phyloP scores from a whole-genome alignment of 2,113 vertebrate genomes.

The Pachycephala philippinensis region DNA sequence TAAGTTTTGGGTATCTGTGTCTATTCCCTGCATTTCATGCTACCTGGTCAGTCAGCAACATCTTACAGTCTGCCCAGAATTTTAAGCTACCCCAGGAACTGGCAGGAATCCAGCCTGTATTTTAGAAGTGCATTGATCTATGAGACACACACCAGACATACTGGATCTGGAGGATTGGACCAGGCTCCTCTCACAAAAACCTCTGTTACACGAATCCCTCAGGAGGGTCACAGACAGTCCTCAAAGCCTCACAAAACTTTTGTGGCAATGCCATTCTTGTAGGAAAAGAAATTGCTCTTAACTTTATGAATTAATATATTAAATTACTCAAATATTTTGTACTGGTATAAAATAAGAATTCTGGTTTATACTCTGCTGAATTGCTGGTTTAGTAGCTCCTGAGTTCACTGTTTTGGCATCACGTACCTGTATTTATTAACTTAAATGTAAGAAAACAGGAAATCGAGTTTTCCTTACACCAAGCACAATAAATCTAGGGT shows the following conservation, averaged over 20 bases:
- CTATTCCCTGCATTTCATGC: neutral
- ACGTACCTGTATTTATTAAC: neutral
- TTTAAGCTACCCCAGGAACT: neutral
- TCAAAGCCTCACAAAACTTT: neutral
- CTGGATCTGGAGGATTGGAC: neutral
- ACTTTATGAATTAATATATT: neutral
- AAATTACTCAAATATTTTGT: neutral
- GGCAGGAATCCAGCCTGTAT: neutral
- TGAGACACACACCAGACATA: neutral
- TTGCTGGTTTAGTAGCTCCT: neutral
- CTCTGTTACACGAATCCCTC: accelerated
- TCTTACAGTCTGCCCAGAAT: neutral
- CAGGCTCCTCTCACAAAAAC: neutral
- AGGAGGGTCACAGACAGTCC: neutral
- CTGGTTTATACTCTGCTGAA: neutral
- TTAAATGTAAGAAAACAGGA: neutral
- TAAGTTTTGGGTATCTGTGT: neutral
- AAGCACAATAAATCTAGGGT: neutral
- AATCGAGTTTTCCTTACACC: neutral
- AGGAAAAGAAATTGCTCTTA: neutral
- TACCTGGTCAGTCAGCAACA: neutral
- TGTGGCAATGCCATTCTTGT: accelerated
- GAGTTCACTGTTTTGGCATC: neutral
- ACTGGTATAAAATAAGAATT: neutral
- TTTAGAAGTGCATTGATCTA: neutral